Evolutionary conservation across 1,140 invertebrate species (phyloP), one percentile per base, ranked within the genome.

Genomic region (Thereuonema tuberculata): DNA sequence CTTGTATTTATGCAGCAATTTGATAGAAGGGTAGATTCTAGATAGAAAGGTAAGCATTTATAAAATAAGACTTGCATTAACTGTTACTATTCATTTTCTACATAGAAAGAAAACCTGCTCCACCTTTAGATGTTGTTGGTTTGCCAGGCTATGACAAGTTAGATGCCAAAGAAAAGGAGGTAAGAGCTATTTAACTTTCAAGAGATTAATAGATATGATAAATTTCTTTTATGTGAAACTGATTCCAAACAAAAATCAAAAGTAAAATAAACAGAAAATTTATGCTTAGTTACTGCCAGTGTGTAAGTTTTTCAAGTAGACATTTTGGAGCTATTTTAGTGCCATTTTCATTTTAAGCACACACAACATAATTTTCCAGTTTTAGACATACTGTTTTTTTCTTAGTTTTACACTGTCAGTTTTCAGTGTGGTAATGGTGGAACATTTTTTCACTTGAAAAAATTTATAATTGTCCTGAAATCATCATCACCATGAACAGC

Each of bases 131-230:
- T 56, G 85, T 92, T 64, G 67, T 78, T 58, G 85, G 85, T 58
- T 55, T 55, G 27, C 87, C 88, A 14, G 84, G 84, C 1, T 92
- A 84, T 69, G 83, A 88, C 21, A 82, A 84, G 65, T 72, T 95
- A n/a, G 79, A 74, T 12, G 67, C 76, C 0, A 77, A 78, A 47
- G 91, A 94, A 71, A 82, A 76, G 66, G 81, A 84, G 63, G 71
- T 72, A 62, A 62, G 56, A 37, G 17, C 5, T 5, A 37, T 37
- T 37, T 37, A 17, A 5, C 5, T 37, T 37, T 37, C 31, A 37
- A 37, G 5, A 37, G 17, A 37, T 5, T 9, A 37, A 37, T 37
- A 9, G 31, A 9, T 37, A 37, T 5, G 31, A 37, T 37, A 37
- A 37, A 9, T 37, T 5, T 37, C n/a, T n/a, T n/a, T n/a, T n/a